Evolutionary conservation across 2,797 vertebrate genomes (phyloP), one percentile per base, ranked within the genome.

Genomic region (Gadopsis bispinosus): DNA sequence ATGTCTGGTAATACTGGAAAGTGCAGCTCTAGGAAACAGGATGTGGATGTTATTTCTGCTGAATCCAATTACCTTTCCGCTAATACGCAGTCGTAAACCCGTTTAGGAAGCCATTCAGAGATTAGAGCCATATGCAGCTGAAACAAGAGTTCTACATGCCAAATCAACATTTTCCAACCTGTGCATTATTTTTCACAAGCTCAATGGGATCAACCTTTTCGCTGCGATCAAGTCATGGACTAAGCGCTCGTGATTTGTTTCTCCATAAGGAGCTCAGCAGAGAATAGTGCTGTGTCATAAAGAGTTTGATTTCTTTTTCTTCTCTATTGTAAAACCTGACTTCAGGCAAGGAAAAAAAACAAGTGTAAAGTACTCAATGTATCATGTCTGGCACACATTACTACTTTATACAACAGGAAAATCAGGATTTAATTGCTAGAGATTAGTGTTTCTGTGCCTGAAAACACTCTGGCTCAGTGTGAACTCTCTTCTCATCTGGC

Each of bases 61-160:
- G 82, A 90, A 94, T 93, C 85, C 91, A 91, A 93, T 94, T 92
- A 95, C 79, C 91, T 88, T 69, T 86, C 91, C 82, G 94, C 86
- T 89, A 94, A 91, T 86, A 75, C 82, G 85, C 71, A 47, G 72
- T 90, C 81, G 81, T 91, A 88, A 80, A 26, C 26, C 81, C 53
- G 80, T 75, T 79, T 77, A 58, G 65, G 71, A 78, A 89, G 88
- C 86, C 90, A 89, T 64, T 55, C 68, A 80, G 85, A 92, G 92
- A 95, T 95, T 93, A 93, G 88, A 83, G 91, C 92, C 93, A 88
- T 48, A 84, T 72, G 79, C 76, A 72, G 81, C 68, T 47, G 50
- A 88, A 77, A 79, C 78, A 66, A 70, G 83, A 77, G 80, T 84
- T 77, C 69, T 50, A 16, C 65, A 51, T 26, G 33, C 59, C 67